These are phyloP conservation scores for Xiphophorus hellerii DNA, from an alignment of 2,113 vertebrate species.

Conservation along the genomic window DNA sequence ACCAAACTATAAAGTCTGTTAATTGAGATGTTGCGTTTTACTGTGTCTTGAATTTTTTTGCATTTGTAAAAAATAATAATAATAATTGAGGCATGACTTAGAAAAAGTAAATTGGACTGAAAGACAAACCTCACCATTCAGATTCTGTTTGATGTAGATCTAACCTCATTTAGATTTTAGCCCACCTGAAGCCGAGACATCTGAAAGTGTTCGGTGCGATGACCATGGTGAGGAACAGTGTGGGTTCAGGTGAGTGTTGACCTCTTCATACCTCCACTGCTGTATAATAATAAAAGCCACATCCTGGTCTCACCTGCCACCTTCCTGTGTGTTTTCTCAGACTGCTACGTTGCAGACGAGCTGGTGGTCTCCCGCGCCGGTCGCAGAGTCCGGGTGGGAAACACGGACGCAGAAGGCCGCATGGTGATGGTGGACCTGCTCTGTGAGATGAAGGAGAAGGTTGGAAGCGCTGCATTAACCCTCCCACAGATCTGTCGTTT, in stretches of 20 bases:
- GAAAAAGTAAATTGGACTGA: not conserved
- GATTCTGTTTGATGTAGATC: not conserved
- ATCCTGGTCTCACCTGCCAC: not conserved
- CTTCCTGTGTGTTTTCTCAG: slow-evolving; percentile 50
- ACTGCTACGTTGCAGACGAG: slow-evolving; percentile 85
- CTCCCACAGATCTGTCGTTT: not conserved
- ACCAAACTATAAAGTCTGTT: too few relatives aligned
- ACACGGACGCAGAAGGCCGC: slow-evolving; percentile 85
- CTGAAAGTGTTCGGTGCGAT: slow-evolving; percentile 81
- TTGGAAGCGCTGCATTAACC: slow-evolving; percentile 14
- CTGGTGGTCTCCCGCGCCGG: slow-evolving; percentile 81
- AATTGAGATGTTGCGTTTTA: too few relatives aligned
- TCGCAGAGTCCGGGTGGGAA: slow-evolving; percentile 81
- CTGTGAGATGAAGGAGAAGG: slow-evolving; percentile 86
- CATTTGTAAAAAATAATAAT: too few relatives aligned
- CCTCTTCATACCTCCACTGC: not conserved
- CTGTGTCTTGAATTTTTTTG: too few relatives aligned
- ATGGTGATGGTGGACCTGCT: slow-evolving; percentile 87
- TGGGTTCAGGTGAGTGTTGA: slow-evolving; percentile 80
- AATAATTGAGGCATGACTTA: not conserved
- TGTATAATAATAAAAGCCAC: too few relatives aligned
- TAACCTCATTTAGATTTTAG: slow-evolving; percentile 67
- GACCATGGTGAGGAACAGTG: slow-evolving; percentile 87
- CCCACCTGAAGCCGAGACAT: slow-evolving; percentile 79
- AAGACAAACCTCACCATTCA: not conserved